Conservation (phyloP, 2,797 vertebrate species). For the Sphenodon punctatus region DNA sequence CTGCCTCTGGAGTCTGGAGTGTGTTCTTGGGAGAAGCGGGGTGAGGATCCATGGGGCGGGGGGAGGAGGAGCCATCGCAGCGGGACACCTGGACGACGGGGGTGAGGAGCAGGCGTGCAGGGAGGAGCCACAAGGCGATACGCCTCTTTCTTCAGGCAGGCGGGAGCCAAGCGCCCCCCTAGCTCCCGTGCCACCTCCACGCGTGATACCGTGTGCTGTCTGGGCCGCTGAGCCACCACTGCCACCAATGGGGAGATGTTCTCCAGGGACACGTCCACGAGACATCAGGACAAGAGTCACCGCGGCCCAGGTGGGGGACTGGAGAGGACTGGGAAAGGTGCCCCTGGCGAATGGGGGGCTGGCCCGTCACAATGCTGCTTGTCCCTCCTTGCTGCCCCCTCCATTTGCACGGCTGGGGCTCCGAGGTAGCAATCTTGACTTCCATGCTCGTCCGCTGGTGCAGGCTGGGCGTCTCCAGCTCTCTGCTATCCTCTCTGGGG, state of each 20-base stretch:
- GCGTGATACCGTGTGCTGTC: conserved; percentile 87
- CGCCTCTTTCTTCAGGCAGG: conserved; percentile 89
- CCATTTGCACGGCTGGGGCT: conserved; percentile 34
- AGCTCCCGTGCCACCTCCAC: conserved; percentile 73
- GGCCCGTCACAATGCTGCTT: conserved; percentile 38
- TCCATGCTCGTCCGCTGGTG: conserved; percentile 54
- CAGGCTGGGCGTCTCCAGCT: background rate
- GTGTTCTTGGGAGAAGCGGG: background rate
- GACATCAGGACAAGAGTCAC: conserved; percentile 87
- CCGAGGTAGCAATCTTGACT: conserved; percentile 68
- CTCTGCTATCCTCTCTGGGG: background rate
- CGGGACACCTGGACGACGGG: conserved; percentile 33
- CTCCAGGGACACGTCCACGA: conserved; percentile 27
- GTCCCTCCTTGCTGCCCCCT: background rate
- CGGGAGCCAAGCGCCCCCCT: background rate
- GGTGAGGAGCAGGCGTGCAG: conserved; percentile 33
- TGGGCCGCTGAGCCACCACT: conserved; percentile 40
- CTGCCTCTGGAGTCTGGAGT: too few species aligned
- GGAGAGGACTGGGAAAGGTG: conserved; percentile 36
- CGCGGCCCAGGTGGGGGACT: conserved; percentile 74
- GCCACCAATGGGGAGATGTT: conserved; percentile 14
- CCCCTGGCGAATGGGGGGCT: conserved; percentile 68
- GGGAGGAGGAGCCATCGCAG: conserved; percentile 67
- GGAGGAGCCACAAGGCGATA: conserved; percentile 77
- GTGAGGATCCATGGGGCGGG: conserved; percentile 39